These are phyloP conservation scores for Irena cyanogastra DNA, from an alignment of 2,113 vertebrate genomes.

Conservation along the genomic window DNA sequence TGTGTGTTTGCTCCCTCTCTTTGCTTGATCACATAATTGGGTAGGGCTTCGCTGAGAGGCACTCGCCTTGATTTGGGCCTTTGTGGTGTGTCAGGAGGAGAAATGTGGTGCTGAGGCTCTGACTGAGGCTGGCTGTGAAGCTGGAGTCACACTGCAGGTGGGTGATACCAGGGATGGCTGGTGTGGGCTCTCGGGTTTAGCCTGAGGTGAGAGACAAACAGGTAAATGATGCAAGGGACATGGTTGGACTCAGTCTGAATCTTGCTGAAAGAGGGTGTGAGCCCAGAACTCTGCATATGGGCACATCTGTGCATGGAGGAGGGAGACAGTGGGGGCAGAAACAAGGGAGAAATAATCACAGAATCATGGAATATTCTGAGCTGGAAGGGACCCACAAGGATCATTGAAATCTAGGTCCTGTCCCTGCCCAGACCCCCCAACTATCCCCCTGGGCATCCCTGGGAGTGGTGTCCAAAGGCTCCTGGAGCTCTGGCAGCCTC, in stretches of 20 bases:
- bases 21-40: conserved; percentile 42
- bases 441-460: not conserved
- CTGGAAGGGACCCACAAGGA: not conserved
- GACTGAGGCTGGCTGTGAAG: not conserved
- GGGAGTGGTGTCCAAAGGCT: accelerated
- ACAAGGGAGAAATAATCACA: not conserved
- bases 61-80: not conserved
- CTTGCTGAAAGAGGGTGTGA: not conserved
- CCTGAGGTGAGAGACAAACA: not conserved
- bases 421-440: accelerated
- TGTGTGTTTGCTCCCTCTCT: not conserved
- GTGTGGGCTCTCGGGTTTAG: not conserved
- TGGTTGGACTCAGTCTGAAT: not conserved
- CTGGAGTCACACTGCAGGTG: not conserved
- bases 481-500: not conserved
- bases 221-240: accelerated
- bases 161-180: not conserved
- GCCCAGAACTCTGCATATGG: accelerated
- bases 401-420: not conserved
- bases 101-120: not conserved
- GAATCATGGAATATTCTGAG: not conserved
- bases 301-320: accelerated
- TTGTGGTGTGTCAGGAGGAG: not conserved
- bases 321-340: not conserved
- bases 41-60: not conserved